Evolutionary conservation across 2,888 invertebrate genomes (phyloP).

Genomic region (Suillia variegata): DNA sequence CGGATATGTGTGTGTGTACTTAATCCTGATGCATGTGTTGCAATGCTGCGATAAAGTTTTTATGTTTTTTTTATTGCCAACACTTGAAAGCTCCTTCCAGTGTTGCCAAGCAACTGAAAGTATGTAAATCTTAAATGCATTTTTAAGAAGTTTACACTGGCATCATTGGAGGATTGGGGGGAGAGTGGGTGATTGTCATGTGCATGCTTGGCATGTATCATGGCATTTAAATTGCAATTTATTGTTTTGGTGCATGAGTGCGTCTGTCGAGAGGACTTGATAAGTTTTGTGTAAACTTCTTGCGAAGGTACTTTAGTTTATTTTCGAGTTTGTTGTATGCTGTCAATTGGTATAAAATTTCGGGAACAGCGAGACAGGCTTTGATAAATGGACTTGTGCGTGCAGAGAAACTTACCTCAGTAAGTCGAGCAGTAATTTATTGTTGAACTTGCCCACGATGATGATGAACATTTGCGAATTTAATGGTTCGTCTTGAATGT

Average conservation of each 20-base stretch:
- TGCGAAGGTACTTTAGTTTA: background rate
- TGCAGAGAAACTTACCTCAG: slow-evolving; percentile 40
- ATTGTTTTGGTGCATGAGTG: slow-evolving; percentile 35
- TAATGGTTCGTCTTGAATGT: slow-evolving; percentile 43
- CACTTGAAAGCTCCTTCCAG: background rate
- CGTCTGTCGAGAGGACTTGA: background rate
- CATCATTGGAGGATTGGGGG: no score
- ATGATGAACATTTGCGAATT: slow-evolving; percentile 39
- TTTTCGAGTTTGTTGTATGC: background rate
- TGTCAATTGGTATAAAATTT: no score
- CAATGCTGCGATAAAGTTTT: slow-evolving; percentile 43
- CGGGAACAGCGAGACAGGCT: no score
- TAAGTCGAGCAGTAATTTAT: slow-evolving; percentile 35
- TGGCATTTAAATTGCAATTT: slow-evolving; percentile 50
- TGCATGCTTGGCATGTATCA: slow-evolving; percentile 25
- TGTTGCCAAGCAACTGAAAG: background rate
- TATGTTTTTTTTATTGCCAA: slow-evolving; percentile 13
- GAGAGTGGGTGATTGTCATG: slow-evolving; percentile 33
- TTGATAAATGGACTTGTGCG: background rate
- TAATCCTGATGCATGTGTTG: slow-evolving; percentile 31
- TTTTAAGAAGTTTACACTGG: slow-evolving; percentile 30
- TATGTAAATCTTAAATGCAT: slow-evolving; percentile 12
- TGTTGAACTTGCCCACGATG: slow-evolving; percentile 38
- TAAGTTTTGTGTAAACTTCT: background rate
- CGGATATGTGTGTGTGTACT: no score